Evolutionary conservation across 2,888 invertebrate species (phyloP).

Genomic region (Mesorhabditis belari): DNA sequence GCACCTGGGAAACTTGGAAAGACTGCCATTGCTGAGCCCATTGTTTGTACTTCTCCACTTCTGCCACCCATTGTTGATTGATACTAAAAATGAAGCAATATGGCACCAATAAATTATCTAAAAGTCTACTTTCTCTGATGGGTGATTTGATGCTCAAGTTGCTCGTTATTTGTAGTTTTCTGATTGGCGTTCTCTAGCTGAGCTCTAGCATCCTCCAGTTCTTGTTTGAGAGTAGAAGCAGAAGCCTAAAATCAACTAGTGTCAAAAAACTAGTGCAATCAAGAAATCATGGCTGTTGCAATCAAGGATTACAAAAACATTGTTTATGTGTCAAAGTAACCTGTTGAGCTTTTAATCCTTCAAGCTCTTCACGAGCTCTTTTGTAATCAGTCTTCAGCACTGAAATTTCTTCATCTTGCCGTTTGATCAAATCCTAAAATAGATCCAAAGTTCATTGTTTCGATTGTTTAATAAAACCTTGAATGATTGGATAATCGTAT

Average conservation of each 20-base stretch:
- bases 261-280: neutral
- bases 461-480: slow-evolving; percentile 20
- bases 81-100: slow-evolving; percentile 9
- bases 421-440: slow-evolving; percentile 69
- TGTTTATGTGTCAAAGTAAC: too few species aligned
- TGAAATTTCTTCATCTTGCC: slow-evolving; percentile 64
- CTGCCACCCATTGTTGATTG: slow-evolving; percentile 43
- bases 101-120: neutral
- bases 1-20: slow-evolving; percentile 44
- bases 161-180: slow-evolving; percentile 1
- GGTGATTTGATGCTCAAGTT: slow-evolving; percentile 1
- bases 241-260: slow-evolving; percentile 1
- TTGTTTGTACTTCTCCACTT: slow-evolving; percentile 42
- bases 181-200: slow-evolving; percentile 2
- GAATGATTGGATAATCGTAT: slow-evolving; percentile 57
- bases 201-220: slow-evolving; percentile 6
- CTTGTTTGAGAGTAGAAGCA: neutral
- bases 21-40: slow-evolving; percentile 50
- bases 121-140: neutral
- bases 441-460: too few species aligned
- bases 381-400: slow-evolving; percentile 40
- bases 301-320: neutral
- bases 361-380: slow-evolving; percentile 20
- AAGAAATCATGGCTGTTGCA: neutral
- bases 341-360: slow-evolving; percentile 14